Percentiles rank a stretch among this genome's conserved stretches.
phyloP scores from a whole-genome alignment of 1,140 invertebrate species.

The Lepidurus couesii region DNA sequence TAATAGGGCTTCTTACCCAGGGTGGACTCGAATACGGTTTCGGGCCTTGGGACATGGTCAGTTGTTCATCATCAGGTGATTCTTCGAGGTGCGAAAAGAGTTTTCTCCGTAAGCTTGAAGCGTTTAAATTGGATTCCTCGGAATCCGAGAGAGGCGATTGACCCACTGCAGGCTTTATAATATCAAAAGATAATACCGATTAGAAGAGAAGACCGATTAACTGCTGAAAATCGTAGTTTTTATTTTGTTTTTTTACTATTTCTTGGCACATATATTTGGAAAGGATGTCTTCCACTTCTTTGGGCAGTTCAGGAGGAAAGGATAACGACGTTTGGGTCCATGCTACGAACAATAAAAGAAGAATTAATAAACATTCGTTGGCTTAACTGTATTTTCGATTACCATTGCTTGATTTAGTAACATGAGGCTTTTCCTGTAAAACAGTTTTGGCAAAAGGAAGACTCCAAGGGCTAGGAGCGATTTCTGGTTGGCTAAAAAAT shows the following conservation, averaged over 20 bases:
- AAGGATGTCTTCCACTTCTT: conserved; percentile 33
- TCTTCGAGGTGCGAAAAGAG: conserved; percentile 24
- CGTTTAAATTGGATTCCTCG: conserved; percentile 29
- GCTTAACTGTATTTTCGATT: neutral
- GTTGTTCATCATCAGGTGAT: neutral
- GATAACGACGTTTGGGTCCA: conserved; percentile 33
- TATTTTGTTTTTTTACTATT: neutral
- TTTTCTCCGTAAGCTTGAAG: conserved; percentile 31
- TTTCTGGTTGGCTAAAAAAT: conserved; percentile 31
- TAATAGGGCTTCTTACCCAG: neutral
- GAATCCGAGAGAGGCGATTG: conserved; percentile 25
- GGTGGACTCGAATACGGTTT: conserved; percentile 9
- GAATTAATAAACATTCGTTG: neutral
- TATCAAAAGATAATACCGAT: neutral
- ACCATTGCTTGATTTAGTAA: neutral
- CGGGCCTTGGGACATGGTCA: neutral
- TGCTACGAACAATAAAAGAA: conserved; percentile 11
- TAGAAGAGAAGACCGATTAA: neutral
- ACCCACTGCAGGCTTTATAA: conserved; percentile 9
- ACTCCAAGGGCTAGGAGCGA: conserved; percentile 33
- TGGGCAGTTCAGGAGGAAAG: conserved; percentile 30
- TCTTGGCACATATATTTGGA: conserved; percentile 28
- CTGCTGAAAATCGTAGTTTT: neutral
- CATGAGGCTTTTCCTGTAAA: conserved; percentile 14
- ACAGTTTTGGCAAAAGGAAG: conserved; percentile 22